Evolutionary conservation across 1,140 invertebrate genomes (phyloP), one percentile per base, ranked within the genome.

Genomic region (Drosophila takahashii): DNA sequence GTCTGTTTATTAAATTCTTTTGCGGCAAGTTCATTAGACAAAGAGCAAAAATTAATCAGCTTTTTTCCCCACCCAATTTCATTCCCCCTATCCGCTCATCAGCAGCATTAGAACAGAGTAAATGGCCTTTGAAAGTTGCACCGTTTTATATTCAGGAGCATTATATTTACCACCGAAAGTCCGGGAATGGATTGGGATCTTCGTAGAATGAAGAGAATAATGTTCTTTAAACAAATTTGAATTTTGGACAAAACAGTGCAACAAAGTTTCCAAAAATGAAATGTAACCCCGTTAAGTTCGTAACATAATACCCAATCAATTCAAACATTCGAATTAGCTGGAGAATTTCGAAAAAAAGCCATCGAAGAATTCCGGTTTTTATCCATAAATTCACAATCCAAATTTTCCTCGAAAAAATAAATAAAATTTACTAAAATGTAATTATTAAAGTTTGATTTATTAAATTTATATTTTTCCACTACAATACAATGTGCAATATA

Each of bases 1-100:
- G n/a, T 27, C 41, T 84, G 84, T 89, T 89, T 87, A 87, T 87
- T 89, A 89, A 87, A 87, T 87, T 87, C 80, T 59, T 51, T 77
- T 56, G 64, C 47, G 76, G 62, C 75, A 79, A 87, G 83, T 87
- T 87, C 83, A 87, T 89, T 87, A 87, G 84, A 89, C 76, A 89
- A 87, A 87, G 75, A 89, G 84, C 79, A 65, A 58, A 79, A 87
- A 87, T 87, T 90, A 79, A 81, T 86, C 76, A 90, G 60, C 47
- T 32, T 32, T 56, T 60, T 18, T 61, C 44, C 41, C 18, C 44
- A 18, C 9, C 26, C 8, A 27, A 10, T 42, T 34, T 1, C 7
- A 22, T 15, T 69, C 34, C 60, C 71, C 52, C 9, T 26, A 13
- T 26, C 41, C 42, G 11, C 36, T 53, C 39, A 71, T 27, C 48